phyloP scores from a whole-genome alignment of 2,888 invertebrate species.

The Tetragnatha montana region DNA sequence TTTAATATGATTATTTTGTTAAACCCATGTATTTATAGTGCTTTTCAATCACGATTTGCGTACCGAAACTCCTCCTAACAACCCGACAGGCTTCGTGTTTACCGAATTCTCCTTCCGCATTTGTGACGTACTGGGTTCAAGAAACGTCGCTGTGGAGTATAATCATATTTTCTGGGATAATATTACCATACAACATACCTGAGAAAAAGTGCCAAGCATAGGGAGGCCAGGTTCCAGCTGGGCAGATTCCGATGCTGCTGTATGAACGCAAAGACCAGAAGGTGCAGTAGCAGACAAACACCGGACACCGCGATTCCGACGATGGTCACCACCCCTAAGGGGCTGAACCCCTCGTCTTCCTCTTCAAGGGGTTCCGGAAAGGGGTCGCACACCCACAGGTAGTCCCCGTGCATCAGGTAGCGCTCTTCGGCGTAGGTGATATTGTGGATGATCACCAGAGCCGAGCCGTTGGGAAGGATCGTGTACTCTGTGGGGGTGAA shows the following conservation, averaged over 20 bases:
- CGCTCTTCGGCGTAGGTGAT: constrained; percentile 17
- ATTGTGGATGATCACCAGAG: constrained; percentile 50
- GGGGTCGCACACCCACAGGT: constrained; percentile 46
- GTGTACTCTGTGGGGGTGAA: constrained; percentile 51
- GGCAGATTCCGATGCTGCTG: constrained; percentile 75
- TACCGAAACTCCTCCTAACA: no score
- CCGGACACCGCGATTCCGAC: constrained; percentile 64
- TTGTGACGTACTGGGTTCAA: no score
- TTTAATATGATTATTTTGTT: no score
- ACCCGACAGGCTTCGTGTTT: no score
- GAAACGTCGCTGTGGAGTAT: no score
- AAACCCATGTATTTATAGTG: no score
- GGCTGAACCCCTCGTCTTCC: background rate
- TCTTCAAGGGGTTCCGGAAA: background rate
- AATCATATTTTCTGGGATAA: no score
- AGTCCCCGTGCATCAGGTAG: constrained; percentile 23
- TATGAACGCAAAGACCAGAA: constrained; percentile 52
- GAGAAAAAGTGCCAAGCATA: constrained; percentile 76
- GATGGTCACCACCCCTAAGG: constrained; percentile 76
- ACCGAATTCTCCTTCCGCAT: no score
- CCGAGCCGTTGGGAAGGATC: constrained; percentile 53
- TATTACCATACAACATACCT: no score
- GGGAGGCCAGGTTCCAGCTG: constrained; percentile 73
- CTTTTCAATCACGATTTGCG: no score
- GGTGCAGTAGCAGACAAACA: constrained; percentile 57